Base-by-base conservation (phyloP, 1,140 invertebrate species). In the Drosophila leontia region DNA sequence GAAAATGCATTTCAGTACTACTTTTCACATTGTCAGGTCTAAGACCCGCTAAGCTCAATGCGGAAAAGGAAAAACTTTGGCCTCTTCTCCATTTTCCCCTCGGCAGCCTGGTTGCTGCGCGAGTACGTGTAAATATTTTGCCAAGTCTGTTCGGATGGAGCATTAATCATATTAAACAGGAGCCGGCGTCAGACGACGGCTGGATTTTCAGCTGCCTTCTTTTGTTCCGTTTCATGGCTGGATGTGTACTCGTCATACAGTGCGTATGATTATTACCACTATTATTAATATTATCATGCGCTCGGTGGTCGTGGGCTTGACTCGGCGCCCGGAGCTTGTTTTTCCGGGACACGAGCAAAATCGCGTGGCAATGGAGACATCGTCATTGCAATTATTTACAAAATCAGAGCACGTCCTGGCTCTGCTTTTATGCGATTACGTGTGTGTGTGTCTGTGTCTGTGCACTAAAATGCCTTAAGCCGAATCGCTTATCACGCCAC, bases 221-320 rank as follows among this genome's bases (percentile, higher is more conserved):
- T 75, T 75, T 57, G 62, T 68, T 45, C 48, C 62, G 23, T 19
- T 44, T 53, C 56, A 17, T 59, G 37, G 47, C 53, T 13, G 26
- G 47, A 29, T 75, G 65, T 78, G 65, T 62, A 72, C 72, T 78
- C 70, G 80, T 78, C 85, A 90, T 65, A 88, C 81, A 84, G 85
- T 90, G 81, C 84, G 84, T 88, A 90, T 88, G 85, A 88, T 88
- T 88, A 88, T 88, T 88, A 90, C 85, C 84, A 90, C 81, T 88
- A 88, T 88, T 90, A 88, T 88, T 88, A 88, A 90, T 88, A 88
- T 88, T 90, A 84, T 87, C 84, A 87, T 87, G 84, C 78, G 80
- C 84, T 48, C 34, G 71, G 44, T 58, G 34, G 41, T 39, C 50
- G 17, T 71, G 32, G 68, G 72, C 75, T 59, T 56, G 74, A 51